Evolutionary conservation across 53 echinoderm and acorn worm species (phyloP).

Genomic region (Antedon mediterranea): DNA sequence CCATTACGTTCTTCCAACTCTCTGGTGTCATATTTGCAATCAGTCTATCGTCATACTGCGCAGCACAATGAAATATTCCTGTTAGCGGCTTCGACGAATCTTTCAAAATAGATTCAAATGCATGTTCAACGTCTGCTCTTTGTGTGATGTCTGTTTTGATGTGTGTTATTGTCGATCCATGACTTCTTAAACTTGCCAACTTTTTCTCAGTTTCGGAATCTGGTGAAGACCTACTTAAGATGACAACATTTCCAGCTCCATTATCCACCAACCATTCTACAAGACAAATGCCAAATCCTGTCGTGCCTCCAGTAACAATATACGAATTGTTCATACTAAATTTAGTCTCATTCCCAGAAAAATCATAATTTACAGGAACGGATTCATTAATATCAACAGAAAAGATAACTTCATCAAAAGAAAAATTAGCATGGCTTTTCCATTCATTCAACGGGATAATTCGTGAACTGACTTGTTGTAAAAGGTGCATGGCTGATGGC

Average conservation of each 20-base stretch:
- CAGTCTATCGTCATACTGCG: conserved; percentile 5
- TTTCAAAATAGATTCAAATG: not conserved
- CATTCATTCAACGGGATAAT: no score
- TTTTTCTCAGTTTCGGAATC: not conserved
- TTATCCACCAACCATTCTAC: not conserved
- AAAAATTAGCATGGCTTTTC: no score
- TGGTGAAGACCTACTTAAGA: not conserved
- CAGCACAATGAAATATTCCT: conserved; percentile 21
- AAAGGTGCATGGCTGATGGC: no score
- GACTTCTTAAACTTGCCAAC: not conserved
- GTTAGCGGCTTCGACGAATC: not conserved
- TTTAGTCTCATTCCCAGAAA: no score
- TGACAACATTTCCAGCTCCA: not conserved
- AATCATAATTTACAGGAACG: no score
- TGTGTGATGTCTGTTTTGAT: not conserved
- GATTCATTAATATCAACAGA: no score
- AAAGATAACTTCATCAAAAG: no score
- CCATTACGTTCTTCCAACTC: conserved; percentile 7
- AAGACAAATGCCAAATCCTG: not conserved
- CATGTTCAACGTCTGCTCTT: not conserved
- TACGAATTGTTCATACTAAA: not conserved
- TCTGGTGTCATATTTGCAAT: not conserved
- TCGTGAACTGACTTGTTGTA: no score
- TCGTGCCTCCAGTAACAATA: conserved; percentile 6
- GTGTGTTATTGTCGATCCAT: not conserved